phyloP scores from a whole-genome alignment of 2,797 vertebrate species.

The Vespertilio murinus region DNA sequence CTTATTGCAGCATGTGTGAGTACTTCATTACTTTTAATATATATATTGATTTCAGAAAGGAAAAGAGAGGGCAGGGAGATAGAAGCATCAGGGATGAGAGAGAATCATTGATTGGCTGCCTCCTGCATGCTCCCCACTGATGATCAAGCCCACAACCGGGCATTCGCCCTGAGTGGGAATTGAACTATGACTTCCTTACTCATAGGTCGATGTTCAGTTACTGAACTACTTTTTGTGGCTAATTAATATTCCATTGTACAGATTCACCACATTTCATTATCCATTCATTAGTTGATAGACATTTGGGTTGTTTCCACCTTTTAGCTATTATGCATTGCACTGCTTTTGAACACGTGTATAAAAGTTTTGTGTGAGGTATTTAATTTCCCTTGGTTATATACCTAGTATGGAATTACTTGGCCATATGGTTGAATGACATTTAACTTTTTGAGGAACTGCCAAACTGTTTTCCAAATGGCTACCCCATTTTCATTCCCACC shows the following conservation, averaged over 20 bases:
- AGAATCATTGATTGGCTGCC: too few species aligned
- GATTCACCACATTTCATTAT: not conserved
- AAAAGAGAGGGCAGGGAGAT: too few species aligned
- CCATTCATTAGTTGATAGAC: not conserved
- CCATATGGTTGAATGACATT: not conserved
- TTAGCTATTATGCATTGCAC: not conserved
- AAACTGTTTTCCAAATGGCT: not conserved
- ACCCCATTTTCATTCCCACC: not conserved
- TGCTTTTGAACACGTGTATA: not conserved
- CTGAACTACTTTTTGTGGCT: not conserved
- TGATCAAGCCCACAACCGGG: too few species aligned
- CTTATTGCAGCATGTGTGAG: not conserved
- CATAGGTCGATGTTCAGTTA: too few species aligned
- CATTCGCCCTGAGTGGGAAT: too few species aligned
- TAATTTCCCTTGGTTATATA: not conserved
- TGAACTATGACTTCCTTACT: too few species aligned
- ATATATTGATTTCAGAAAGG: too few species aligned
- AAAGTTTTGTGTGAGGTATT: conserved; percentile 15
- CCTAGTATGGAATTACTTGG: not conserved
- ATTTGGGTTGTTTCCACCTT: not conserved
- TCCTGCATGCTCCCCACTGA: too few species aligned
- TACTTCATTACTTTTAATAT: not conserved
- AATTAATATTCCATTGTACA: not conserved
- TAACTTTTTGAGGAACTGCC: conserved; percentile 46
- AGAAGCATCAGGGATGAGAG: too few species aligned